Evolutionary conservation across 2,888 invertebrate genomes (phyloP).

Genomic region (Chymomyza fuscimana): DNA sequence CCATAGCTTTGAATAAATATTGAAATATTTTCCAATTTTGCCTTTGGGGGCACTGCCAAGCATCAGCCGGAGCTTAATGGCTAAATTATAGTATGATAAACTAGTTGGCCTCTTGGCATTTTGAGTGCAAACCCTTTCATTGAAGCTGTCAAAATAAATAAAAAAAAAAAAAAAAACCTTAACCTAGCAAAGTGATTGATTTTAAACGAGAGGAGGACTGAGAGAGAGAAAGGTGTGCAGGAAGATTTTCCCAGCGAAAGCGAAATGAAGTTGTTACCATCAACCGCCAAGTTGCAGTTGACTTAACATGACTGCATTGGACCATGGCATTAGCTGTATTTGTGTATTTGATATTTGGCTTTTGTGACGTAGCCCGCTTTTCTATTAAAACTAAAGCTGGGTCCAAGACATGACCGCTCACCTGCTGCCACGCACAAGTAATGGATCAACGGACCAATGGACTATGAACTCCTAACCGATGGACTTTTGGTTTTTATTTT

Average conservation of each 20-base stretch:
- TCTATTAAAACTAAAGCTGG: neutral
- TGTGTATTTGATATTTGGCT: too few relatives aligned
- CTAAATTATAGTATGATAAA: conserved; percentile 8
- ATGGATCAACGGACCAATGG: neutral
- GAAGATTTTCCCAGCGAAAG: conserved; percentile 10
- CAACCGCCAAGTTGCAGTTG: neutral
- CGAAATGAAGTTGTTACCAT: conserved; percentile 1
- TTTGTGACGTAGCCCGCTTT: neutral
- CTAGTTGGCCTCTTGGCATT: conserved; percentile 6
- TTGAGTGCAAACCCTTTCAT: conserved; percentile 1
- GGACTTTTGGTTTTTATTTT: neutral
- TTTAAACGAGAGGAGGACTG: neutral
- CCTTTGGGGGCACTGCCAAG: conserved; percentile 18
- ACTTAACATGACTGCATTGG: neutral
- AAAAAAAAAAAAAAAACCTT: neutral
- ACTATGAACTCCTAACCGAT: neutral
- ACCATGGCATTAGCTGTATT: neutral
- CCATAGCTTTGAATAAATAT: neutral
- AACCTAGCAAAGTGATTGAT: conserved; percentile 6
- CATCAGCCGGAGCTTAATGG: conserved; percentile 1
- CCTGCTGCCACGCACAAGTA: conserved; percentile 4
- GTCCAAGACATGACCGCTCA: neutral
- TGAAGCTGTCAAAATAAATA: conserved; percentile 8
- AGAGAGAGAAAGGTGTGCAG: neutral
- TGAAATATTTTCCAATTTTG: conserved; percentile 15